These are phyloP conservation scores for Nesidiocoris tenuis DNA, from an alignment of 2,888 invertebrate genomes.

Conservation along the genomic window DNA sequence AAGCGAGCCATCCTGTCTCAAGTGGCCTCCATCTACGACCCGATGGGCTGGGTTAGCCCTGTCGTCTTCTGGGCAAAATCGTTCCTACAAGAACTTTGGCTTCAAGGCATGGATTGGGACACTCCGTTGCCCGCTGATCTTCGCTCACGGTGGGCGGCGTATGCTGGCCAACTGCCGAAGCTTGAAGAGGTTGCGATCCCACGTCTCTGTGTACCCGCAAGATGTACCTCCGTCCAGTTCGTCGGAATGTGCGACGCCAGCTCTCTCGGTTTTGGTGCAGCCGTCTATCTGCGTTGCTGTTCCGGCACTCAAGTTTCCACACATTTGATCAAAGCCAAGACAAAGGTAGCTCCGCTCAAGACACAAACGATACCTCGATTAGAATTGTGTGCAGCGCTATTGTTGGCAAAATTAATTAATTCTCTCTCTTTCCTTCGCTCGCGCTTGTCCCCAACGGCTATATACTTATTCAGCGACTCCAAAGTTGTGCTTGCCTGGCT, in stretches of 20 bases:
- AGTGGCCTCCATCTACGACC: too few species aligned
- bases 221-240: neutral
- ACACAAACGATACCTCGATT: too few species aligned
- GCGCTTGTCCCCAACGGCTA: neutral
- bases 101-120: conserved; percentile 32
- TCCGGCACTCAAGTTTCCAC: neutral
- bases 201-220: neutral
- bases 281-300: neutral
- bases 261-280: neutral
- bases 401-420: neutral
- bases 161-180: neutral
- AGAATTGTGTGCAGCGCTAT: neutral
- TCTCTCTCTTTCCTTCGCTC: neutral
- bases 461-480: neutral
- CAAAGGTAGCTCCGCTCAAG: neutral
- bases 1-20: too few species aligned
- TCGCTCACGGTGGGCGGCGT: conserved; percentile 12
- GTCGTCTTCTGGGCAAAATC: conserved; percentile 34
- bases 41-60: too few species aligned
- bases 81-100: conserved; percentile 39
- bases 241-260: neutral
- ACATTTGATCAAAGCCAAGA: neutral
- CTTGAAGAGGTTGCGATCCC: neutral
- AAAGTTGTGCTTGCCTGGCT: too few species aligned
- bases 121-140: conserved; percentile 54